Evolutionary conservation across 1,140 invertebrate species (phyloP).

Genomic region (Hormaphis cornu): DNA sequence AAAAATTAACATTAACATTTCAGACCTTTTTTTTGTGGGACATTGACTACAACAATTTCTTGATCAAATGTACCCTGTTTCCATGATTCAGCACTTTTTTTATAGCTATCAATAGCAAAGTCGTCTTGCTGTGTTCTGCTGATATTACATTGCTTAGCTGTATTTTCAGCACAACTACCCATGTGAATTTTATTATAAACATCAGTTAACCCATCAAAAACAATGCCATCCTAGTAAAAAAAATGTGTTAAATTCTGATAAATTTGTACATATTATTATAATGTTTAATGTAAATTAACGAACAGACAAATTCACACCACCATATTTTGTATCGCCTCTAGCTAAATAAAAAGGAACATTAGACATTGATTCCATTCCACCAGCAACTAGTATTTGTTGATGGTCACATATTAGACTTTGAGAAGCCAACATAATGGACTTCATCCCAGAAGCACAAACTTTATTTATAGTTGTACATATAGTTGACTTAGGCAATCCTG

Average conservation of each 20-base stretch:
- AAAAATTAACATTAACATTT: neutral
- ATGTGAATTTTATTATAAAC: slow-evolving; percentile 98
- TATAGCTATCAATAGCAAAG: slow-evolving; percentile 89
- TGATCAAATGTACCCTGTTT: slow-evolving; percentile 66
- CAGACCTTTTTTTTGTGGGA: slow-evolving; percentile 64
- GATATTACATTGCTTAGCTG: slow-evolving; percentile 83
- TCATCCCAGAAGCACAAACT: slow-evolving; percentile 98
- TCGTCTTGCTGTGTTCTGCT: slow-evolving; percentile 85
- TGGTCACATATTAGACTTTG: slow-evolving; percentile 78
- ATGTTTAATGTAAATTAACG: slow-evolving; percentile 31
- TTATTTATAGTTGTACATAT: slow-evolving; percentile 96
- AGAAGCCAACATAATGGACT: slow-evolving; percentile 85
- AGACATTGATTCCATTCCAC: slow-evolving; percentile 99
- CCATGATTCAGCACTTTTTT: slow-evolving; percentile 73
- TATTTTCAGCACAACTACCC: slow-evolving; percentile 98
- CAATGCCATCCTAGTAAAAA: slow-evolving; percentile 74
- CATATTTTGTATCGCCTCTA: slow-evolving; percentile 82
- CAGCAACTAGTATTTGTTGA: slow-evolving; percentile 81
- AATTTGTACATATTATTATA: neutral
- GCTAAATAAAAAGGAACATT: slow-evolving; percentile 94
- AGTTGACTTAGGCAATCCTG: slow-evolving; percentile 73
- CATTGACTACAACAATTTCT: slow-evolving; percentile 79
- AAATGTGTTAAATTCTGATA: neutral
- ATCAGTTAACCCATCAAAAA: slow-evolving; percentile 93
- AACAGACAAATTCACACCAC: slow-evolving; percentile 74